Percentiles rank a stretch among this genome's conserved stretches.
These are phyloP conservation scores for Papilio dardanus DNA, from an alignment of 1,140 invertebrate genomes.

Conservation along the genomic window DNA sequence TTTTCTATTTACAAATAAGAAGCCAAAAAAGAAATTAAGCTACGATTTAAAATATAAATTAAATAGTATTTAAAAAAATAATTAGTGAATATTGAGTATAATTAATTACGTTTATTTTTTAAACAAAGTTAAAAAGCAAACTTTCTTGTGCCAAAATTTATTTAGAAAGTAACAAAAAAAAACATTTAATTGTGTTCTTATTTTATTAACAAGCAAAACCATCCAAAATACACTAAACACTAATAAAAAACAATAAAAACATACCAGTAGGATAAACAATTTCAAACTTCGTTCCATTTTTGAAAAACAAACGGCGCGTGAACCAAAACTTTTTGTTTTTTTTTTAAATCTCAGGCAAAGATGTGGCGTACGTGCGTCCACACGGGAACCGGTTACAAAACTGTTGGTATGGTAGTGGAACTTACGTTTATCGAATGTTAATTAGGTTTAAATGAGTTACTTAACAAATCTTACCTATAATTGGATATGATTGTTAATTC, in stretches of 20 bases:
- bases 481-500: neutral
- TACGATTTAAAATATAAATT: neutral
- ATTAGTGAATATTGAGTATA: neutral
- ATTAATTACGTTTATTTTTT: neutral
- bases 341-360: slow-evolving; percentile 28
- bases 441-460: slow-evolving; percentile 50
- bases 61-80: neutral
- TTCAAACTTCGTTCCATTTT: slow-evolving; percentile 55
- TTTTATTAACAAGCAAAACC: neutral
- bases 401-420: slow-evolving; percentile 49
- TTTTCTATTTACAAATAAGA: neutral
- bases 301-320: slow-evolving; percentile 28
- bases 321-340: slow-evolving; percentile 41
- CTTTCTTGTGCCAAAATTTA: neutral
- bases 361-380: slow-evolving; percentile 48
- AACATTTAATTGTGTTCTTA: neutral
- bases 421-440: slow-evolving; percentile 52
- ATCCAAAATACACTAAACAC: neutral
- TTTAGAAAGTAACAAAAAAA: neutral
- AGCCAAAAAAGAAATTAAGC: neutral
- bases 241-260: slow-evolving; percentile 17
- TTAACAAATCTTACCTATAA: slow-evolving; percentile 32
- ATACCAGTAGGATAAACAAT: slow-evolving; percentile 49
- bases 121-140: neutral
- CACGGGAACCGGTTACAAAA: slow-evolving; percentile 53